Evolutionary conservation across 2,797 vertebrate genomes (phyloP), one percentile per base, ranked within the genome.

Genomic region (Danio tinwini): DNA sequence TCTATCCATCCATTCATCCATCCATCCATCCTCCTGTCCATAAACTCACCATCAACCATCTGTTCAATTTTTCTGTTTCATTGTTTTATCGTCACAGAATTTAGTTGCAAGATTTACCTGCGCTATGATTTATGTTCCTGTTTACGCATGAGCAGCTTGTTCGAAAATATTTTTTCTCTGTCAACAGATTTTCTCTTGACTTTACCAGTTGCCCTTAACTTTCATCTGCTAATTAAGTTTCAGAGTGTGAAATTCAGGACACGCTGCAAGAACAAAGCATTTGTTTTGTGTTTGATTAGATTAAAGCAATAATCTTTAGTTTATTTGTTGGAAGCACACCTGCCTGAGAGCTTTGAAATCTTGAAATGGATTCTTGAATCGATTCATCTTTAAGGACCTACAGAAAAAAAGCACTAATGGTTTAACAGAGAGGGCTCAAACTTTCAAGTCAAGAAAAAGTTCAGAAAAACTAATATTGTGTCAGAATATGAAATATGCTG

Each of bases 251-350:
- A 39, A 40, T 29, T 29, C 29, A 29, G 3, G 29, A 29, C 29
- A 29, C 29, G 49, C 10, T 52, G 29, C 29, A n/a, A 17, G 14
- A 69, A 52, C 29, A 70, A 53, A 40, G 2, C 9, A 39, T 40
- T 53, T 53, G 16, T 12, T 52, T 68, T 69, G 21, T 52, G 47
- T 52, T 69, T 0, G 19, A 67, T 67, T 67, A 29, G 49, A 69
- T 53, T 69, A 12, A 14, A 52, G 14, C 9, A 10, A 39, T 65
- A 14, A 9, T 65, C 63, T 47, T 29, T 21, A 29, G 45, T 65
- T 65, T 14, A 56, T 21, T 29, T 37, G 21, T 59, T 37, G 3
- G 17, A 58, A 29, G 55, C 55, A 56, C 2, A 6, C 29, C 6
- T 3, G 4, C 42, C 11, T 16, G 12, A 7, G 14, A 67, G 19